A percentile compares a stretch with the other conserved stretches of the same genome.
Conservation (phyloP, 2,888 invertebrate genomes). For the Galerucella calmariensis region DNA sequence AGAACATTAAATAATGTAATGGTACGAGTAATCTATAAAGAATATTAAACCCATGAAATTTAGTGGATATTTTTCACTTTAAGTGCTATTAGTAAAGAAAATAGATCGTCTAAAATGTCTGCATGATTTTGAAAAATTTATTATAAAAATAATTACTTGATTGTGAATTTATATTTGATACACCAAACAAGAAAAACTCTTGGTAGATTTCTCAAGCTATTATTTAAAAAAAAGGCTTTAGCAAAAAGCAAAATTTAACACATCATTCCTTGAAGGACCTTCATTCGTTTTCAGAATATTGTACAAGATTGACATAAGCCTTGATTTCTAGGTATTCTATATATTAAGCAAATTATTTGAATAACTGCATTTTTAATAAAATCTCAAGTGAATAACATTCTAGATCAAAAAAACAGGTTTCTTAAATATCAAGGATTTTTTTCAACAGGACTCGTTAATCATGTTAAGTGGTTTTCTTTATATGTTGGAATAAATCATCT, state of each 20-base stretch:
- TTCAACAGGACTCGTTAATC: background rate
- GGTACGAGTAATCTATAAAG: constrained; percentile 6
- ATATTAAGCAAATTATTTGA: background rate
- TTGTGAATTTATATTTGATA: background rate
- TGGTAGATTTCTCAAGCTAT: too few species aligned
- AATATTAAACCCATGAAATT: background rate
- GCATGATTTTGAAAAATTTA: background rate
- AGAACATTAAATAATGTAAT: constrained; percentile 10
- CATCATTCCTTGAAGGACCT: too few species aligned
- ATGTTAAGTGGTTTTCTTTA: background rate
- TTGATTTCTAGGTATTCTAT: background rate
- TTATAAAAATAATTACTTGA: background rate
- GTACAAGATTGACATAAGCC: background rate
- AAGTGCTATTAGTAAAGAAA: background rate
- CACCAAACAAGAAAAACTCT: background rate
- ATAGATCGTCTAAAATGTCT: background rate
- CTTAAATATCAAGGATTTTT: constrained; percentile 7
- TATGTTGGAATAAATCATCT: background rate
- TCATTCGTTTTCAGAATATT: background rate
- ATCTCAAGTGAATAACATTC: background rate
- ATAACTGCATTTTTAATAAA: background rate
- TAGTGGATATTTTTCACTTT: background rate
- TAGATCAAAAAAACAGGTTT: background rate
- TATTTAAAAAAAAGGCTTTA: too few species aligned
- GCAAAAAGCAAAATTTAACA: too few species aligned